A percentile compares a stretch with the other conserved stretches of the same genome.
Conservation (phyloP, 2,797 vertebrate species). For the Thamnophis elegans region DNA sequence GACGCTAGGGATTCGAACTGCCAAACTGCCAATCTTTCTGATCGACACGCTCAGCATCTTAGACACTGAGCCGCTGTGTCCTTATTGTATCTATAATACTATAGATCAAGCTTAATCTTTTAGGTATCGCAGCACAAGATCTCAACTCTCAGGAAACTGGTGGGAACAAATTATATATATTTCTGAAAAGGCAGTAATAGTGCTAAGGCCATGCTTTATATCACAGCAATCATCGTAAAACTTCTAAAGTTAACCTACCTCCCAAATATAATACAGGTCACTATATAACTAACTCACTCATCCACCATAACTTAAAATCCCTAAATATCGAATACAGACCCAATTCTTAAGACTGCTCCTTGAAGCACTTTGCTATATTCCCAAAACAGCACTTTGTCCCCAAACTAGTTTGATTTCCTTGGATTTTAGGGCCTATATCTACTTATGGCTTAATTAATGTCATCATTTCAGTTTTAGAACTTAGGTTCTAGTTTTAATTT, state of each 20-base stretch:
- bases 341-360: not conserved
- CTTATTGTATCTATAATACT: too few relatives aligned
- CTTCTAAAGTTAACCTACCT: not conserved
- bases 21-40: too few relatives aligned
- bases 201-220: not conserved
- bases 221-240: not conserved
- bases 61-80: too few relatives aligned
- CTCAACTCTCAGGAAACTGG: too few relatives aligned
- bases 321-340: not conserved
- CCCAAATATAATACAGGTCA: not conserved
- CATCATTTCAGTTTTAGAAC: not conserved
- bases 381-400: not conserved
- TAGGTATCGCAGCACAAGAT: too few relatives aligned
- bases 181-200: not conserved
- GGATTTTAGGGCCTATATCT: not conserved
- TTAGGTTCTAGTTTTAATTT: not conserved
- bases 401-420: not conserved
- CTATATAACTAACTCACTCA: not conserved
- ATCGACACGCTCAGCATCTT: too few relatives aligned
- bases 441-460: not conserved
- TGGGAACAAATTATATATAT: not conserved
- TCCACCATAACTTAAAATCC: not conserved
- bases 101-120: too few relatives aligned
- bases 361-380: not conserved
- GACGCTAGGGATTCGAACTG: too few relatives aligned